Percentiles rank a stretch among this genome's conserved stretches.
Evolutionary conservation across 2,113 vertebrate genomes (phyloP).

Genomic region (Clarias magur): DNA sequence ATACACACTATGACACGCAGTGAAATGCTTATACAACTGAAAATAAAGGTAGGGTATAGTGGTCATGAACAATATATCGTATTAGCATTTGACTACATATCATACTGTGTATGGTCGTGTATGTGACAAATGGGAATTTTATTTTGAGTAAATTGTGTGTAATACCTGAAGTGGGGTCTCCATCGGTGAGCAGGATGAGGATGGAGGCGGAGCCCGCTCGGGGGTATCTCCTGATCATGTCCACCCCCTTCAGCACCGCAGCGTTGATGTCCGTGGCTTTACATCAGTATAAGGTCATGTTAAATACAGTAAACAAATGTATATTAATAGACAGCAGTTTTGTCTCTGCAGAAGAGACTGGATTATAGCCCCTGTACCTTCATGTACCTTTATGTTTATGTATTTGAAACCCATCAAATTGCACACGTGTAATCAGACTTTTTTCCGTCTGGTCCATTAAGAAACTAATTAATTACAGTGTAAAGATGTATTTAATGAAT

Average conservation of each 20-base stretch:
- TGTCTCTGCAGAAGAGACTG: not conserved
- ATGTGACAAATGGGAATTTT: too few species aligned
- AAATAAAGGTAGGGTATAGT: too few species aligned
- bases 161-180: constrained; percentile 82
- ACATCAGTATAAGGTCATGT: not conserved
- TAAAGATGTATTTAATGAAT: not conserved
- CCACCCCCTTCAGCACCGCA: constrained; percentile 79
- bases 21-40: too few species aligned
- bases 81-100: too few species aligned
- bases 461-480: too few species aligned
- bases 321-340: not conserved
- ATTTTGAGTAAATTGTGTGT: too few species aligned
- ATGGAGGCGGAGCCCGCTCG: constrained; percentile 80
- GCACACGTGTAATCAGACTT: too few species aligned
- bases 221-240: constrained; percentile 73
- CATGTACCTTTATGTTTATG: not conserved
- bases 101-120: too few species aligned
- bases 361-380: not conserved
- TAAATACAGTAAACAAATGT: not conserved
- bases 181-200: constrained; percentile 91
- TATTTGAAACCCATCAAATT: not conserved
- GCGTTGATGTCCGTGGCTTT: constrained; percentile 85
- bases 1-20: too few species aligned
- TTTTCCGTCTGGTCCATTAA: too few species aligned
- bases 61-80: too few species aligned